Evolutionary conservation across 2,797 vertebrate genomes (phyloP).

Genomic region (Artibeus lituratus): DNA sequence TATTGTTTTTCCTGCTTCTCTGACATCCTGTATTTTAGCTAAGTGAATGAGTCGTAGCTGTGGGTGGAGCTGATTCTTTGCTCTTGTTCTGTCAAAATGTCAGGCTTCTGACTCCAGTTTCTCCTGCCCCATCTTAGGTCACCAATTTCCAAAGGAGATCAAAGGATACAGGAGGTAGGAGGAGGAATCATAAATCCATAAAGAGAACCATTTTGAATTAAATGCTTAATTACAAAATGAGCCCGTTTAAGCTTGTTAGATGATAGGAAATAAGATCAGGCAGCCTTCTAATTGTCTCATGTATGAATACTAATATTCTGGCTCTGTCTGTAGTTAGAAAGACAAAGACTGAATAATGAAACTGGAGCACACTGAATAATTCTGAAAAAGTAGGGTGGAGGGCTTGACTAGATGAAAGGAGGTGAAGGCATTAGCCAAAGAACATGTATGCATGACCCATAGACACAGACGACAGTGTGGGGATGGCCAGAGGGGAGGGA

Average conservation of each 20-base stretch:
- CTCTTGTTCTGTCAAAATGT: slow-evolving; percentile 20
- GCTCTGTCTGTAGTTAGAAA: slow-evolving; percentile 19
- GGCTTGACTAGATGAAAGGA: background rate
- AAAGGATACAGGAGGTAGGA: background rate
- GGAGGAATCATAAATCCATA: background rate
- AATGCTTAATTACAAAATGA: slow-evolving; percentile 53
- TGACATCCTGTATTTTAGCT: slow-evolving; percentile 34
- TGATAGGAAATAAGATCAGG: slow-evolving; percentile 46
- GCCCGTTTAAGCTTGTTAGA: slow-evolving; percentile 50
- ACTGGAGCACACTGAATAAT: background rate
- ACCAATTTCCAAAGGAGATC: slow-evolving; percentile 11
- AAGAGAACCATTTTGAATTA: slow-evolving; percentile 47
- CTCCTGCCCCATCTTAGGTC: slow-evolving; percentile 12
- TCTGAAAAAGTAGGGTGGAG: background rate
- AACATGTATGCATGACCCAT: background rate
- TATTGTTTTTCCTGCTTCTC: slow-evolving; percentile 31
- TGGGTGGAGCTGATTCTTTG: background rate
- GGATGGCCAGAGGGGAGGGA: too few relatives aligned
- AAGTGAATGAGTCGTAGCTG: slow-evolving; percentile 34
- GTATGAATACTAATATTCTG: slow-evolving; percentile 23
- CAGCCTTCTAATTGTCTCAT: slow-evolving; percentile 28
- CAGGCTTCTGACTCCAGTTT: background rate
- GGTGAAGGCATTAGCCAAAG: background rate
- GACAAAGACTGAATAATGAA: slow-evolving; percentile 26
- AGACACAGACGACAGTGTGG: background rate